Conservation (phyloP, 2,888 invertebrate genomes). For the Tenthredo livida region DNA sequence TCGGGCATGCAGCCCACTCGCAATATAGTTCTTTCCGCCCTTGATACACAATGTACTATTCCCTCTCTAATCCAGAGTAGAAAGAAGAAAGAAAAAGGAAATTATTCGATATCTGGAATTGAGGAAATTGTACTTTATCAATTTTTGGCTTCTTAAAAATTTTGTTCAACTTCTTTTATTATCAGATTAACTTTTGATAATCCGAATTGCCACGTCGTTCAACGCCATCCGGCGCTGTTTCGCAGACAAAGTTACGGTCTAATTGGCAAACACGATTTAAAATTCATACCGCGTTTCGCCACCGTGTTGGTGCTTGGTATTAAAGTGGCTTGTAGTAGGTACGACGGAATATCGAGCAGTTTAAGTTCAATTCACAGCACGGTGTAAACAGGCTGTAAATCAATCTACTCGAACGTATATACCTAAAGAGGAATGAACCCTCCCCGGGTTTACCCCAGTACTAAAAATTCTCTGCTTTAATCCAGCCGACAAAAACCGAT, state of each 20-base stretch:
- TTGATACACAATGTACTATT: too few species aligned
- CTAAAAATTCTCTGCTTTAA: too few species aligned
- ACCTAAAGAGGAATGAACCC: neutral
- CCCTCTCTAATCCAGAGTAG: neutral
- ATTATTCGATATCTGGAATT: neutral
- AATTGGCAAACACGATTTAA: constrained; percentile 39
- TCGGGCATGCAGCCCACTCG: too few species aligned
- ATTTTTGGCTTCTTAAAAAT: neutral
- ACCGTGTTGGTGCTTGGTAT: neutral
- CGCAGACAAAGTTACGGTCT: constrained; percentile 2
- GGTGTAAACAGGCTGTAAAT: neutral
- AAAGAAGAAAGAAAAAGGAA: neutral
- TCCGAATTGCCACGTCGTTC: neutral
- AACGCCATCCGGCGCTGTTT: neutral
- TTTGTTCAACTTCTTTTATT: neutral
- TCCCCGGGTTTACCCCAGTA: too few species aligned
- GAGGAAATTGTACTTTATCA: neutral
- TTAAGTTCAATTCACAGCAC: neutral
- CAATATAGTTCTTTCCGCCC: too few species aligned
- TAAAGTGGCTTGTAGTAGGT: neutral
- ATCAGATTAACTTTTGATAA: constrained; percentile 21
- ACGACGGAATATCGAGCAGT: neutral
- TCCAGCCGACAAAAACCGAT: too few species aligned
- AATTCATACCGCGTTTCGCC: constrained; percentile 17
- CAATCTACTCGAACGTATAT: neutral